Evolutionary conservation across 2,888 invertebrate genomes (phyloP), one percentile per base, ranked within the genome.

Genomic region (Hirtodrosophila trivittata): DNA sequence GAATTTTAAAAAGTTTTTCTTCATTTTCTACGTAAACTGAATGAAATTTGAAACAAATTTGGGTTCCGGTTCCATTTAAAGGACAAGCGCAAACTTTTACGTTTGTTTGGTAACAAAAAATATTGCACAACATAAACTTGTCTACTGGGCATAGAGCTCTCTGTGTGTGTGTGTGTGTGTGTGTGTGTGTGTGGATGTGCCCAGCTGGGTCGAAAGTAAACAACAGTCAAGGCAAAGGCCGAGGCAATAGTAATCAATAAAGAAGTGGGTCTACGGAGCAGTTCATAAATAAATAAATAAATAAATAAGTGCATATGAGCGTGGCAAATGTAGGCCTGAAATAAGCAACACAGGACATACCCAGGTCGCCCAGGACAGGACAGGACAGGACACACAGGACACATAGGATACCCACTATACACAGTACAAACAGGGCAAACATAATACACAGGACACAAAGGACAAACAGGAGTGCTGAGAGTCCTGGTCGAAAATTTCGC

Each of bases 241-340:
- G 13, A 12, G 28, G 66, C 30, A 43, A 46, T 12, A 47, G 46
- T 45, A 85, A 77, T 77, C 77, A 85, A 85, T 81, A 82, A 56
- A 18, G 41, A 75, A 67, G 74, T 55, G 67, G 64, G 39, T 37
- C 54, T 50, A 33, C 41, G 58, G 14, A 60, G 52, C 55, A 58
- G 49, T 62, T 80, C n/a, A n/a, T n/a, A n/a, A n/a, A n/a, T n/a
- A n/a, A 83, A 56, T 65, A 57, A 77, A 67, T 60, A 59, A 57
- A 63, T 51, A 41, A 63, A 52, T 43, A 51, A 55, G 63, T 75
- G 70, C 62, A 68, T 46, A 50, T 43, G 63, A 54, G 63, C 57
- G 41, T 59, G 60, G 50, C 54, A 26, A 47, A 51, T 39, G 47
- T 9, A 28, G 21, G 41, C 57, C 13, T 4, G 13, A 30, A 16